Base-by-base conservation (phyloP, 1,140 invertebrate genomes). In the Meloidogyne hapla region DNA sequence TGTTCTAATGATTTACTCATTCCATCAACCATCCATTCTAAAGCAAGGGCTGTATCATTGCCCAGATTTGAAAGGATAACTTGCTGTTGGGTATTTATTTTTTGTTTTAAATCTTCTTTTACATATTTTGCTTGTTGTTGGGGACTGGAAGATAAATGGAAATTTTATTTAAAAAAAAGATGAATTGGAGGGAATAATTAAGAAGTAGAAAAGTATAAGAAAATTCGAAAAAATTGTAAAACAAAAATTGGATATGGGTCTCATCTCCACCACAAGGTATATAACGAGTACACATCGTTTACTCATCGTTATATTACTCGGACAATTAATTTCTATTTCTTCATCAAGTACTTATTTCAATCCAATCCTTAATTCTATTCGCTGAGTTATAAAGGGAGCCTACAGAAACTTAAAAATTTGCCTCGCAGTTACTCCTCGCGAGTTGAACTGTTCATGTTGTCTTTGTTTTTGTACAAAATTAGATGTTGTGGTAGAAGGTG, bases 21-120 rank as follows among this genome's bases (percentile, higher is more conserved):
- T 42, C 73, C 73, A n/a, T 74, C 76, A 33, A 77, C 45, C 76
- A 77, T 77, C 76, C 76, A 77, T 40, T 77, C 76, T 23, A 77
- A 61, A 33, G 76, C 76, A 33, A 40, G 72, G n/a, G 75, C 74
- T 3, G 76, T 77, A 62, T 76, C 76, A 21, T 25, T 38, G 8
- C 12, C 23, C 8, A 67, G 28, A 23, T 26, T 40, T 26, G 38
- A 4, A 12, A 5, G 26, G 33, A 33, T 33, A 6, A 33, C 33
- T n/a, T n/a, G n/a, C 3, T 56, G 48, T n/a, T n/a, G 3, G 18
- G 2, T 48, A n/a, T 56, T 56, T n/a, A 56, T n/a, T 56, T 56
- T 13, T n/a, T 26, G 65, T 26, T 38, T 9, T 38, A 67, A 25
- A 15, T 13, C 15, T 13, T 42, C 18, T 6, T 69, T 69, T 40